phyloP scores from a whole-genome alignment of 2,113 vertebrate genomes.

The Xenopus laevis region DNA sequence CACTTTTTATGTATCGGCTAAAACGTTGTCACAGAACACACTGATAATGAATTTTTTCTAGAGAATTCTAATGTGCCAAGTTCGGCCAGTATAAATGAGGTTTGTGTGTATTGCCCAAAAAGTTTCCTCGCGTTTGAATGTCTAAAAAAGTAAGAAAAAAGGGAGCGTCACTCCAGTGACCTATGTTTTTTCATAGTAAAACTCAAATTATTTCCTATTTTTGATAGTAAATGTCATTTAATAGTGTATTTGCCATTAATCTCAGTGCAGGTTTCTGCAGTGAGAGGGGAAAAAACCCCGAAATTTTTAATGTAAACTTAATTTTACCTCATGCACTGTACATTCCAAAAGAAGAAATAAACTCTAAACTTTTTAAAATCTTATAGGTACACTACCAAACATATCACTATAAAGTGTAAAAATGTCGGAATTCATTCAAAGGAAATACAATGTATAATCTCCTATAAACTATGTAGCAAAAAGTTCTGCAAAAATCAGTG shows the following conservation, averaged over 20 bases:
- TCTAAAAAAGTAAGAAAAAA: constrained; percentile 56
- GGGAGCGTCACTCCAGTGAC: constrained; percentile 60
- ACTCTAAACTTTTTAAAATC: constrained; percentile 85
- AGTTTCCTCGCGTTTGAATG: constrained; percentile 72
- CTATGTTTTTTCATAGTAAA: constrained; percentile 74
- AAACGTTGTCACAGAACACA: constrained; percentile 55
- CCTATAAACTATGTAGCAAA: constrained; percentile 83
- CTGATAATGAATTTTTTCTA: constrained; percentile 64
- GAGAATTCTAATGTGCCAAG: constrained; percentile 69
- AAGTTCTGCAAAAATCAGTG: constrained; percentile 78
- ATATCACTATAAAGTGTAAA: constrained; percentile 93
- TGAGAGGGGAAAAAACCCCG: constrained; percentile 64
- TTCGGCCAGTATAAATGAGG: constrained; percentile 71
- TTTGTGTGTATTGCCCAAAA: constrained; percentile 67
- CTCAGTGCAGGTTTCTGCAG: constrained; percentile 71
- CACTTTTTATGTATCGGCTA: constrained; percentile 57
- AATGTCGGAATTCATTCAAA: constrained; percentile 71
- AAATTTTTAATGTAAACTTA: constrained; percentile 96
- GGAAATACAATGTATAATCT: constrained; percentile 76
- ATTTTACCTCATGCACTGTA: constrained; percentile 98
- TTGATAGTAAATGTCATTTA: constrained; percentile 89
- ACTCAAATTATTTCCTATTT: constrained; percentile 82
- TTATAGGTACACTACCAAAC: constrained; percentile 87
- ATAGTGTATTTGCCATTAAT: constrained; percentile 89
- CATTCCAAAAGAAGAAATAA: constrained; percentile 81